A percentile compares a stretch with the other conserved stretches of the same genome.
Evolutionary conservation across 2,113 vertebrate genomes (phyloP).

Genomic region (Perca schrenkii): DNA sequence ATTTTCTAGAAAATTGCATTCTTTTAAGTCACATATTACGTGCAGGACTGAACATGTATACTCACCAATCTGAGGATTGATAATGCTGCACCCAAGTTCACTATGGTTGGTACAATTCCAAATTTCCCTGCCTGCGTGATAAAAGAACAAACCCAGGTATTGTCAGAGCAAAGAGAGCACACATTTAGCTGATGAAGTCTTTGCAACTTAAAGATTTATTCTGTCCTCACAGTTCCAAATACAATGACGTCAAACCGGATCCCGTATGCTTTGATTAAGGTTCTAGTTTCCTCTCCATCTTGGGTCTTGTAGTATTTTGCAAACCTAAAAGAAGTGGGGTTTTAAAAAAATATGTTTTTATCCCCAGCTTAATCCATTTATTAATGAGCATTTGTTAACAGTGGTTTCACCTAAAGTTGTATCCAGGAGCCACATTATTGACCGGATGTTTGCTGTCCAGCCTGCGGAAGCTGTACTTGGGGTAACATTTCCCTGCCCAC

Average conservation of each 20-base stretch:
- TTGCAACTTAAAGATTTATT: background rate
- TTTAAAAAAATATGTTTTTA: too few relatives aligned
- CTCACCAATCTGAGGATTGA: constrained; percentile 89
- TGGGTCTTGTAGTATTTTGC: constrained; percentile 87
- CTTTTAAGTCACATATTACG: background rate
- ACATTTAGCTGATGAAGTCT: background rate
- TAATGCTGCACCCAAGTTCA: constrained; percentile 89
- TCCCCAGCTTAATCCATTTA: background rate
- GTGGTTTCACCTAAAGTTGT: constrained; percentile 89
- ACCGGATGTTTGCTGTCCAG: constrained; percentile 85
- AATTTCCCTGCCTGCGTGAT: constrained; percentile 89
- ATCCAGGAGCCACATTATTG: constrained; percentile 88
- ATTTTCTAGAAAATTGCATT: background rate
- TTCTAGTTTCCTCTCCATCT: constrained; percentile 82
- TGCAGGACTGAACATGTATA: constrained; percentile 8
- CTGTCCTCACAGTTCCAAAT: constrained; percentile 87
- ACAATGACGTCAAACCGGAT: constrained; percentile 92
- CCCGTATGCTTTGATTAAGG: constrained; percentile 89
- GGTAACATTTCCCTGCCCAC: constrained; percentile 81
- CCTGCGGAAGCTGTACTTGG: constrained; percentile 89
- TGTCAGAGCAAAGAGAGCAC: background rate
- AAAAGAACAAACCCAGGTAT: background rate
- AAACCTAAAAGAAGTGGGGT: constrained; percentile 81
- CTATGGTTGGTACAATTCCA: constrained; percentile 90
- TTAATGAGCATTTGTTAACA: background rate